phyloP scores from a whole-genome alignment of 2,888 invertebrate species.

The Stegana nigrithorax region DNA sequence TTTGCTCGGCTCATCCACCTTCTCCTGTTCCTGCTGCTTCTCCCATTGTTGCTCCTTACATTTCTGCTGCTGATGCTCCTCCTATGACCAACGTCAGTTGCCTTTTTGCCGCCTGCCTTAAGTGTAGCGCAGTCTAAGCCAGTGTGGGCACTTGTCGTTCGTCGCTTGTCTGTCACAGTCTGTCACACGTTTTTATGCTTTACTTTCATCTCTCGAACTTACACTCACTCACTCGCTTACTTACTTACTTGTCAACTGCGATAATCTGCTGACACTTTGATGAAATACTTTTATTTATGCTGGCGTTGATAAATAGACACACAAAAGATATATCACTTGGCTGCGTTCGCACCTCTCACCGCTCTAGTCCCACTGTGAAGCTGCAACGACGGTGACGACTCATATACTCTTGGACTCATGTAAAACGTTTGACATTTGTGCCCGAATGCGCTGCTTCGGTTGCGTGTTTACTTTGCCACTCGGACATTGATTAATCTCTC shows the following conservation, averaged over 20 bases:
- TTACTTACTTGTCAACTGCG: constrained; percentile 42
- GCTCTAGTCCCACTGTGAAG: neutral
- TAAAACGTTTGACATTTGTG: neutral
- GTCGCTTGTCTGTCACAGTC: neutral
- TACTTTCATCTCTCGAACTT: neutral
- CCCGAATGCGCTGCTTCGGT: too few relatives aligned
- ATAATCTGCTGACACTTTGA: constrained; percentile 62
- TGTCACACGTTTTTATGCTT: neutral
- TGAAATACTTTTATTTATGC: constrained; percentile 53
- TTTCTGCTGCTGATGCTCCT: neutral
- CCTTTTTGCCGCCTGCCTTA: too few relatives aligned
- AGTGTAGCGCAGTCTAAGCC: too few relatives aligned
- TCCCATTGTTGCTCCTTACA: neutral
- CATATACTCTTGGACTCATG: neutral
- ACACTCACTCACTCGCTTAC: neutral
- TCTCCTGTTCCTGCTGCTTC: too few relatives aligned
- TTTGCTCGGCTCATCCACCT: too few relatives aligned
- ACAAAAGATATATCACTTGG: constrained; percentile 50
- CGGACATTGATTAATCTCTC: constrained; percentile 58
- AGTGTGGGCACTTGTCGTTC: too few relatives aligned
- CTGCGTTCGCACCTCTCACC: constrained; percentile 22
- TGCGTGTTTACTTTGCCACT: constrained; percentile 34
- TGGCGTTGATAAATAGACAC: constrained; percentile 58
- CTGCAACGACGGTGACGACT: neutral
- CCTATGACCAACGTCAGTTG: too few relatives aligned